These are phyloP conservation scores for Leucophenga varia DNA, from an alignment of 1,140 invertebrate species.

Conservation along the genomic window DNA sequence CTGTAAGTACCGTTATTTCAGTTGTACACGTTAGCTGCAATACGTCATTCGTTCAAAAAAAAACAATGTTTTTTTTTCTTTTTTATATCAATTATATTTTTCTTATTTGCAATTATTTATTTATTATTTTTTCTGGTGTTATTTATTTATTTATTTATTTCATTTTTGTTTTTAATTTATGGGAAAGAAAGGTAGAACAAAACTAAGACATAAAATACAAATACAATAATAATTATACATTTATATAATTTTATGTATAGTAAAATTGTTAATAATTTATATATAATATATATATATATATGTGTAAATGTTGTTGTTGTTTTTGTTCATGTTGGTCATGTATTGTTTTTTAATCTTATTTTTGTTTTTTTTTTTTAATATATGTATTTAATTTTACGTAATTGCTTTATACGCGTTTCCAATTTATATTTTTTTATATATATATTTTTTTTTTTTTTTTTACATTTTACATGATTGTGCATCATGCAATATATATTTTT, in stretches of 20 bases:
- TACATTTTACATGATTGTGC: constrained; percentile 8
- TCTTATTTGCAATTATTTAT: too few relatives aligned
- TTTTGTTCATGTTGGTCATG: too few relatives aligned
- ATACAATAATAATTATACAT: constrained; percentile 45
- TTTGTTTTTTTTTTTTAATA: neutral
- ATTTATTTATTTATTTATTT: constrained; percentile 19
- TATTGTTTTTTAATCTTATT: too few relatives aligned
- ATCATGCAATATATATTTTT: too few relatives aligned
- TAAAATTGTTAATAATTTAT: constrained; percentile 18
- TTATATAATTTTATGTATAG: constrained; percentile 11
- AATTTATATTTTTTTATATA: constrained; percentile 6
- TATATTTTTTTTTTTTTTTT: too few relatives aligned
- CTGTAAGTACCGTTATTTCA: too few relatives aligned
- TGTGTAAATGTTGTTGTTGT: constrained; percentile 16
- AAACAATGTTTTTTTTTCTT: constrained; percentile 12
- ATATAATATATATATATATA: constrained; percentile 15
- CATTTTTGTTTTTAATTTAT: constrained; percentile 35
- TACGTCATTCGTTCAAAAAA: constrained; percentile 3
- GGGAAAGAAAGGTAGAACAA: constrained; percentile 55
- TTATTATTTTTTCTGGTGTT: constrained; percentile 8
- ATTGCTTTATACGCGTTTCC: constrained; percentile 15
- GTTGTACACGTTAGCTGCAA: too few relatives aligned
- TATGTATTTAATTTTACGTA: constrained; percentile 13
- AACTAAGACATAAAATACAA: constrained; percentile 55
- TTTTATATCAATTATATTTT: constrained; percentile 2